Evolutionary conservation across 2,888 invertebrate genomes (phyloP).

Genomic region (Ichneumoninae sp.): DNA sequence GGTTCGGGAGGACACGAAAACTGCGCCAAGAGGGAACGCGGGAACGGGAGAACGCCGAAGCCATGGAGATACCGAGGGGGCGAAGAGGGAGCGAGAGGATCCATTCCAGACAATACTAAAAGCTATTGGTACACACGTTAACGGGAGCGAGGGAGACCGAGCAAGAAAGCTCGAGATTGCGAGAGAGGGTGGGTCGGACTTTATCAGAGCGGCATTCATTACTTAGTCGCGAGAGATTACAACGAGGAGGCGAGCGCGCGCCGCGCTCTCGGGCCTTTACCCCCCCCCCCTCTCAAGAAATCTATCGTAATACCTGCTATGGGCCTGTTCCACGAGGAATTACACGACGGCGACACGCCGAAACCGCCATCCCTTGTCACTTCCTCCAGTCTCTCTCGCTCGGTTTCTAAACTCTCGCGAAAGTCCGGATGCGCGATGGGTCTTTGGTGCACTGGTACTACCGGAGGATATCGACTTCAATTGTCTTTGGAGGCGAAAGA

Average conservation of each 20-base stretch:
- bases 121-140: slow-evolving; percentile 17
- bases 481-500: not conserved
- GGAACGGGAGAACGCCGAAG: slow-evolving; percentile 1
- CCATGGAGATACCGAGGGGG: not conserved
- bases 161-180: slow-evolving; percentile 24
- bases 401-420: slow-evolving; percentile 49
- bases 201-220: slow-evolving; percentile 79
- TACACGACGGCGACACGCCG: slow-evolving; percentile 55
- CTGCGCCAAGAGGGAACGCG: slow-evolving; percentile 67
- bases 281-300: slow-evolving; percentile 30
- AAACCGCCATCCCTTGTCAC: slow-evolving; percentile 31
- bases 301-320: slow-evolving; percentile 51
- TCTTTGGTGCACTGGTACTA: not conserved
- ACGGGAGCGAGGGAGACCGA: slow-evolving; percentile 28
- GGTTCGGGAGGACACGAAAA: slow-evolving; percentile 66
- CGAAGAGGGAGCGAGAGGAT: slow-evolving; percentile 22
- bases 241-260: slow-evolving; percentile 61
- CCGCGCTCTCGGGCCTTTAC: slow-evolving; percentile 2
- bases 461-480: not conserved
- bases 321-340: slow-evolving; percentile 55
- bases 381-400: not conserved
- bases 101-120: slow-evolving; percentile 3
- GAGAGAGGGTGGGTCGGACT: slow-evolving; percentile 69
- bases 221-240: slow-evolving; percentile 79
- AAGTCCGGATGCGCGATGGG: slow-evolving; percentile 7